Evolutionary conservation across 2,888 invertebrate genomes (phyloP), one percentile per base, ranked within the genome.

Genomic region (Amblyjoppa proteus): DNA sequence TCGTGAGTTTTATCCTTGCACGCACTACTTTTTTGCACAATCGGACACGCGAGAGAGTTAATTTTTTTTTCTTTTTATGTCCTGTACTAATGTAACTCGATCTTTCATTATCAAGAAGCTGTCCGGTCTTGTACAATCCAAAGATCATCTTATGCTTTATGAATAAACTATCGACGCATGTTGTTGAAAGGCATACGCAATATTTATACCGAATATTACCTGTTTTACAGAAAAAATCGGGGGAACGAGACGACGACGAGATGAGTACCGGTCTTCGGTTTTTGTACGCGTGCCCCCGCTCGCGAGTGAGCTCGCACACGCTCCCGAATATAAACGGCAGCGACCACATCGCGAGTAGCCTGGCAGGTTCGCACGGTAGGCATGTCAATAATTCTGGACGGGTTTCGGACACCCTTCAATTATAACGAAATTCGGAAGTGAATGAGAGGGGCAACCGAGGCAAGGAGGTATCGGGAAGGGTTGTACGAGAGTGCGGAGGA

Each of bases 351-450:
- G 41, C 16, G 69, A 71, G 80, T 61, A 70, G 73, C 81, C 83
- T 51, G 82, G 75, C 51, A 51, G 81, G 74, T 79, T 86, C 73
- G 85, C 85, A 83, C 87, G 85, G 86, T 84, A 85, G 87, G 85
- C 86, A 84, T 85, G 86, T 85, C 87, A 87, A 88, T 87, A 86
- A 88, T 87, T 87, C 79, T 78, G 83, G 77, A 84, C 84, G 83
- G 83, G 87, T 86, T 84, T 83, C 80, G 68, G 86, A 83, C 87
- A 88, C 77, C 88, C 88, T 79, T 89, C 90, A 91, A 91, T 91
- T 91, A 90, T 86, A 86, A 88, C 80, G 85, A 88, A 89, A 91
- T 89, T 91, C 89, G 89, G 91, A 90, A 90, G 90, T 90, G 88
- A 88, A 87, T 85, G 87, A 68, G 38, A 53, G 71, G 25, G 20